phyloP scores from a whole-genome alignment of 2,888 invertebrate genomes.

The Chymomyza caudatula region DNA sequence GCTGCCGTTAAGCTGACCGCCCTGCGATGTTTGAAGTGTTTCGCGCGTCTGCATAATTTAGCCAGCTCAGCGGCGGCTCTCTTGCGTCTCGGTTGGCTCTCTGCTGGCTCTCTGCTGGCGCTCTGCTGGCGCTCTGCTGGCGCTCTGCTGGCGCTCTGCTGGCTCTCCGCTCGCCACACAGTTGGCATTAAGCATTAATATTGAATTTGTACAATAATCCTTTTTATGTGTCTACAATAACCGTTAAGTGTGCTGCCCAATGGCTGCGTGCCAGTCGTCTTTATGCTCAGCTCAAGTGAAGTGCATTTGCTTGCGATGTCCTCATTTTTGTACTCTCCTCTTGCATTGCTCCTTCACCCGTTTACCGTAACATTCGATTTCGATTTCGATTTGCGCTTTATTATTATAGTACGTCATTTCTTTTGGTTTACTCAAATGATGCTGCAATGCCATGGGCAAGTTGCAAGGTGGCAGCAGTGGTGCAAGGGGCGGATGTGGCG shows the following conservation, averaged over 20 bases:
- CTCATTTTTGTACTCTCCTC: neutral
- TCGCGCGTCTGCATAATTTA: conserved; percentile 63
- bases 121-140: too few species aligned
- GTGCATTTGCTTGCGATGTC: conserved; percentile 34
- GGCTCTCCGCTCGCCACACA: neutral
- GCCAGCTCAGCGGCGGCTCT: conserved; percentile 42
- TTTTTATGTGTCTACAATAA: conserved; percentile 66
- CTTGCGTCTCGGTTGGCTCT: neutral
- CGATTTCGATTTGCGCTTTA: conserved; percentile 45
- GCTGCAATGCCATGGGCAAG: neutral
- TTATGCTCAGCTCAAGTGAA: conserved; percentile 50
- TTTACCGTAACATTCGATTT: conserved; percentile 31
- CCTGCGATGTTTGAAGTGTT: conserved; percentile 50
- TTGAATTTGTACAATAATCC: conserved; percentile 71
- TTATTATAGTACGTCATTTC: conserved; percentile 58
- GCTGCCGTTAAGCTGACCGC: conserved; percentile 57
- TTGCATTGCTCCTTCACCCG: neutral
- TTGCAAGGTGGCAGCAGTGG: too few species aligned
- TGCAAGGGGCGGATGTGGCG: too few species aligned
- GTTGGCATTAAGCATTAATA: conserved; percentile 56
- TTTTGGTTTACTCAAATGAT: conserved; percentile 12
- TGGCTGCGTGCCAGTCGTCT: conserved; percentile 42
- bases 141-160: neutral
- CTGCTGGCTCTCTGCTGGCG: too few species aligned
- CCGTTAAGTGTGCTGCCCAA: conserved; percentile 48